Percentiles rank a stretch among this genome's conserved stretches.
Conservation (phyloP, 2,888 invertebrate species). For the Hermaeophaga mercurialis region DNA sequence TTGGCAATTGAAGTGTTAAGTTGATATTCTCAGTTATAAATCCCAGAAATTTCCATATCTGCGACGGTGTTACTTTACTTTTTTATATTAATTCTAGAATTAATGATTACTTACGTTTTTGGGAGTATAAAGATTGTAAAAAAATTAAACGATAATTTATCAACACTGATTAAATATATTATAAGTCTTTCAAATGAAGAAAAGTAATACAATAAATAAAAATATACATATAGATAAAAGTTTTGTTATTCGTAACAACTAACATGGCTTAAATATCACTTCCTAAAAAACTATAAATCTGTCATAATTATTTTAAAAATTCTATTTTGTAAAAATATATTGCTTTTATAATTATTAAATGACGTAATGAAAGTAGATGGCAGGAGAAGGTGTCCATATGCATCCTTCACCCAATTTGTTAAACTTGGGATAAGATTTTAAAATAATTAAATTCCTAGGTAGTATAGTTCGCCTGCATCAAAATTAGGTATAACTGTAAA, state of each 20-base stretch:
- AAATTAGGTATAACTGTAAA: no score
- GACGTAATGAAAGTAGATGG: slow-evolving; percentile 3
- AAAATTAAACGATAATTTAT: background rate
- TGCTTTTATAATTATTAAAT: slow-evolving; percentile 48
- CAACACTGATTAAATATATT: slow-evolving; percentile 23
- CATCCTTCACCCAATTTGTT: background rate
- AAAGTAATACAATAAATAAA: slow-evolving; percentile 36
- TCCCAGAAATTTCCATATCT: no score
- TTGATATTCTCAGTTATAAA: no score
- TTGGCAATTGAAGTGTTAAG: no score
- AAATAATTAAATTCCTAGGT: no score
- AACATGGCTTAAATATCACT: slow-evolving; percentile 38
- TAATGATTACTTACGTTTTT: no score
- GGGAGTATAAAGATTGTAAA: no score
- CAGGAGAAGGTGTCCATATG: background rate
- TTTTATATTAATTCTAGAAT: no score
- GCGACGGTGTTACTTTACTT: no score
- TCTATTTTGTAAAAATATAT: slow-evolving; percentile 48
- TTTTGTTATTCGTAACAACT: slow-evolving; percentile 35
- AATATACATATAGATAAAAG: slow-evolving; percentile 40
- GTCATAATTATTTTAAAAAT: slow-evolving; percentile 39
- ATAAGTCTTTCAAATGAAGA: slow-evolving; percentile 22
- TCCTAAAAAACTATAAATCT: slow-evolving; percentile 35
- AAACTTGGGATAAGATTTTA: background rate
- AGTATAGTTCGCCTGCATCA: no score